Evolutionary conservation across 2,113 vertebrate species (phyloP).

Genomic region (Pedionomus torquatus): DNA sequence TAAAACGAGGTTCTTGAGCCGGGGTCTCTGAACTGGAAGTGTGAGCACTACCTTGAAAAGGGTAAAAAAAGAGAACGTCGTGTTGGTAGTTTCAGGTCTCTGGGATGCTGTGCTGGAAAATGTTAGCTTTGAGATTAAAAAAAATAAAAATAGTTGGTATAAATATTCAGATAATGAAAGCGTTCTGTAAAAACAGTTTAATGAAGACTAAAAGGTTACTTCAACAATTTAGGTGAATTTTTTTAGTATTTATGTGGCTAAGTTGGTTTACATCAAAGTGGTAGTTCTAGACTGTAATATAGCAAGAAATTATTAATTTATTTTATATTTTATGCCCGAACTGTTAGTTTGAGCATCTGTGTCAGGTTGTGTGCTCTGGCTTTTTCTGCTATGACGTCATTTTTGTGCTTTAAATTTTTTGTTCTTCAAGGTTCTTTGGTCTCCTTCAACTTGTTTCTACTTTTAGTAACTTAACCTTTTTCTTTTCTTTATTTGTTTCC

Average conservation of each 20-base stretch:
- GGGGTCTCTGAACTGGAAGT: neutral
- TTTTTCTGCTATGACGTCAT: neutral
- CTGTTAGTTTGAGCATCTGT: neutral
- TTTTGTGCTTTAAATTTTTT: neutral
- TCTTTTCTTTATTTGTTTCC: neutral
- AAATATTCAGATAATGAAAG: neutral
- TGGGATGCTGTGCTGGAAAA: neutral
- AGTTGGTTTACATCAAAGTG: neutral
- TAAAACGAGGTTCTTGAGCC: neutral
- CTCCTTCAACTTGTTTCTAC: neutral
- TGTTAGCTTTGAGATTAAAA: neutral
- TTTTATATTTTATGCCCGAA: neutral
- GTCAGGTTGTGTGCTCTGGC: neutral
- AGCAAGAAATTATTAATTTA: neutral
- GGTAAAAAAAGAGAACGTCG: neutral
- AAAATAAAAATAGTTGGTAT: neutral
- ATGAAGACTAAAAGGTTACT: neutral
- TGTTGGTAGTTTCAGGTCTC: neutral
- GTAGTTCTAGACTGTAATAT: neutral
- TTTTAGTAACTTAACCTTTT: neutral
- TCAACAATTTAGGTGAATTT: neutral
- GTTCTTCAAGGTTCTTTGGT: neutral
- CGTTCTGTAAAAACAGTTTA: neutral
- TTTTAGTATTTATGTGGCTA: neutral
- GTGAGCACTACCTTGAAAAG: neutral